Base-by-base conservation (phyloP, 2,888 invertebrate genomes). In the Pteria penguin region DNA sequence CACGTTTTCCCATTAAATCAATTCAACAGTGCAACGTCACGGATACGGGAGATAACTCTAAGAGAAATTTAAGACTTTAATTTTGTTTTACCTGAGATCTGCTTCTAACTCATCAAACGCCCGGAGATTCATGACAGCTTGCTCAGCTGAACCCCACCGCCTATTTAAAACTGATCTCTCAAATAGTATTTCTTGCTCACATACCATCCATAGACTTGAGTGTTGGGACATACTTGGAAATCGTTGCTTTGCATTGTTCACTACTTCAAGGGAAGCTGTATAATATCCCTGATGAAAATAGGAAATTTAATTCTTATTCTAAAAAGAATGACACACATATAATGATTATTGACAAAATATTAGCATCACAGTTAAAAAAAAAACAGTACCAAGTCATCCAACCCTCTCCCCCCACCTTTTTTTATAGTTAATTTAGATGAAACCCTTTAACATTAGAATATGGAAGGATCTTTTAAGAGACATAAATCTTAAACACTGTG, bases 111-210 rank as follows among this genome's bases (percentile, higher is more conserved):
- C 92, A 87, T 96, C 95, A 0, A 95, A 92, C 0, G 95, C 94
- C 57, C 95, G 94, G 55, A 96, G 92, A 88, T 95, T 95, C 73
- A 94, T 93, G 78, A 96, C 95, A 60, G 94, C 94, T 80, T 94
- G 94, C 68, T 95, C 94, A 0, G 96, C 96, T 81, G 95, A 94
- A 66, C 94, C 94, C 95, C 95, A 95, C 87, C 95, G 94, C 73
- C 94, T 94, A 63, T 87, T 87, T n/a, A 87, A 81, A 33, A 92
- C 52, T 0, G 90, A 86, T 72, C 86, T 82, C 36, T 88, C 88
- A 80, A 91, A 92, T 18, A 78, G 76, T 22, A 92, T 84, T 45
- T 87, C 82, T 76, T 91, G 91, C 69, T 92, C 90, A 69, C 87
- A 94, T 24, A 95, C 92, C 94, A 95, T 95, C 96, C 96, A 96